phyloP scores from a whole-genome alignment of 1,140 invertebrate genomes.

The Conus betulinus region DNA sequence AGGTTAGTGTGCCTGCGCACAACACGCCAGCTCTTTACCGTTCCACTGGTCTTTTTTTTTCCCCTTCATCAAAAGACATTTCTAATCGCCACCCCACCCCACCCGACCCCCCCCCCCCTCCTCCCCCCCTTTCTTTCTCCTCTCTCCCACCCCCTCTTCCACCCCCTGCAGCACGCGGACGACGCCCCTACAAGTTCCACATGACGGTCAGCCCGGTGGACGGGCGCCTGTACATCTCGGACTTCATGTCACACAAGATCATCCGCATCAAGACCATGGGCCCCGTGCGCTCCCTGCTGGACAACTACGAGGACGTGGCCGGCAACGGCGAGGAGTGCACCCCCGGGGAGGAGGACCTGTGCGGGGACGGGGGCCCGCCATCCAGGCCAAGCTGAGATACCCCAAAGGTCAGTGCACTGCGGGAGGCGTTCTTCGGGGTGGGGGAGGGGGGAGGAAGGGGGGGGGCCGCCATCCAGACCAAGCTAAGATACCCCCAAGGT shows the following conservation, averaged over 20 bases:
- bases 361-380: slow-evolving; percentile 94
- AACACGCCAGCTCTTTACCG: background rate
- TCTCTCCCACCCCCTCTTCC: no score
- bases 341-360: slow-evolving; percentile 95
- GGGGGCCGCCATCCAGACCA: slow-evolving; percentile 91
- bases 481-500: slow-evolving; percentile 92
- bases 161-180: slow-evolving; percentile 84
- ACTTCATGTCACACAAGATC: slow-evolving; percentile 95
- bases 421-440: background rate
- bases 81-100: no score
- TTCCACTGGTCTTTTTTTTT: no score
- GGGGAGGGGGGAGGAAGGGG: slow-evolving; percentile 78
- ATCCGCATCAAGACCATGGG: slow-evolving; percentile 89
- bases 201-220: slow-evolving; percentile 95
- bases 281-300: slow-evolving; percentile 85
- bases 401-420: slow-evolving; percentile 86
- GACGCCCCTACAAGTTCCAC: slow-evolving; percentile 95
- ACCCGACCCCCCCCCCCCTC: no score
- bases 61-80: no score
- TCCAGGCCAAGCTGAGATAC: slow-evolving; percentile 94
- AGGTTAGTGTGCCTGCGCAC: no score
- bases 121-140: background rate
- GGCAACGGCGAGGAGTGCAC: slow-evolving; percentile 96
- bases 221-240: slow-evolving; percentile 94
- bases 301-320: slow-evolving; percentile 95